Percentiles rank a stretch among this genome's conserved stretches.
phyloP scores from a whole-genome alignment of 1,140 invertebrate species.

The Mylabris phalerata region DNA sequence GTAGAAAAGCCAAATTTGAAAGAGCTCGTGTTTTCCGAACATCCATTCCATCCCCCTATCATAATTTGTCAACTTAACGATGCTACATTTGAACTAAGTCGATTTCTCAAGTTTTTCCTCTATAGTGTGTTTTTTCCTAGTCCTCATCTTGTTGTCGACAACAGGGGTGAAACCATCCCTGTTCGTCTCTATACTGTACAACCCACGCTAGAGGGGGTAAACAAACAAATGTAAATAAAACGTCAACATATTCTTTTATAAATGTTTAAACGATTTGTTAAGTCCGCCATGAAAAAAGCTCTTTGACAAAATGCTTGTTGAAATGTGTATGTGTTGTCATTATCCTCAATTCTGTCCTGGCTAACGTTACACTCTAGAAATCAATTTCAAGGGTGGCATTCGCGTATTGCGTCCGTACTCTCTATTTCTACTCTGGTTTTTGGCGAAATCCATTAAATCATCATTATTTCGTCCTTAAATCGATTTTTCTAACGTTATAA shows the following conservation, averaged over 20 bases:
- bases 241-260: slow-evolving; percentile 22
- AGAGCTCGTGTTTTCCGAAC: slow-evolving; percentile 10
- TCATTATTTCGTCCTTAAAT: neutral
- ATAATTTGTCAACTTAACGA: slow-evolving; percentile 24
- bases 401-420: no score
- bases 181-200: neutral
- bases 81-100: slow-evolving; percentile 19
- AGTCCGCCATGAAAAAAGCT: slow-evolving; percentile 10
- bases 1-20: no score
- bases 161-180: no score
- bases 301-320: no score
- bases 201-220: neutral
- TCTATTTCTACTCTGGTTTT: no score
- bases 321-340: no score
- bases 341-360: no score
- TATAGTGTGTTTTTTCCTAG: no score
- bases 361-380: no score
- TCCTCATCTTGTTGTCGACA: no score
- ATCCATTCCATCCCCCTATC: slow-evolving; percentile 8
- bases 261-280: slow-evolving; percentile 19
- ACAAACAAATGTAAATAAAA: slow-evolving; percentile 23
- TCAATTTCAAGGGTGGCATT: no score
- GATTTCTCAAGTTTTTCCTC: slow-evolving; percentile 20
- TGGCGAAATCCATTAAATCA: no score
- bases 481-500: slow-evolving; percentile 4